Conservation (phyloP, 2,888 invertebrate species). For the Aproaerema taeniolella region DNA sequence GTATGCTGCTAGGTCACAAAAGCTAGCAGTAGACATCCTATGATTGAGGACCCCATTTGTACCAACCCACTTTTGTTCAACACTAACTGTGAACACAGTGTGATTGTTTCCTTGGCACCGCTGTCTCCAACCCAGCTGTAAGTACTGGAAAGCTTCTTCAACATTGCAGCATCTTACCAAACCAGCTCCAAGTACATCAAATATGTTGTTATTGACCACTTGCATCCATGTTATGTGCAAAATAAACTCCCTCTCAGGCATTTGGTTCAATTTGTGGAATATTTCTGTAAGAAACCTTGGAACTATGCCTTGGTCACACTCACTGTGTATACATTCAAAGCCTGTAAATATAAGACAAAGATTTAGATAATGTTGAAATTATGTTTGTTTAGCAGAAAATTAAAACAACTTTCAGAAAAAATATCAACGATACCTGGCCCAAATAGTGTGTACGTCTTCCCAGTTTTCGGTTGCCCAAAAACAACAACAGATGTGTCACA, state of each 20-base stretch:
- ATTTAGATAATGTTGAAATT: neutral
- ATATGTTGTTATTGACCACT: conserved; percentile 81
- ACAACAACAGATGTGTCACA: conserved; percentile 86
- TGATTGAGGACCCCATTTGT: conserved; percentile 82
- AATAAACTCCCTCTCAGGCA: conserved; percentile 80
- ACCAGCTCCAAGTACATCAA: conserved; percentile 76
- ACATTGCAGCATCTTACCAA: conserved; percentile 79
- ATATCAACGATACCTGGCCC: conserved; percentile 76
- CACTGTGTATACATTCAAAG: conserved; percentile 76
- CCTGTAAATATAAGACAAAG: too few species aligned
- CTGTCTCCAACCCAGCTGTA: conserved; percentile 81
- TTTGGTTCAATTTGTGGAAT: conserved; percentile 80
- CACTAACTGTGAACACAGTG: conserved; percentile 83
- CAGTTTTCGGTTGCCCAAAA: conserved; percentile 81
- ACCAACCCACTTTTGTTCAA: conserved; percentile 85
- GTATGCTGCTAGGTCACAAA: conserved; percentile 81
- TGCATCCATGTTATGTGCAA: conserved; percentile 86
- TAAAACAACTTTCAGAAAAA: neutral
- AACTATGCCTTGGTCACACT: conserved; percentile 84
- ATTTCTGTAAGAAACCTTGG: conserved; percentile 85
- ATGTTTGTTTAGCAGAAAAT: neutral
- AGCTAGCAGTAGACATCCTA: conserved; percentile 84
- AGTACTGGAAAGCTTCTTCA: conserved; percentile 83
- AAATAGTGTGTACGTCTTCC: conserved; percentile 85
- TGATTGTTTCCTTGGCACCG: conserved; percentile 78